These are phyloP conservation scores for Ridgeia piscesae DNA, from an alignment of 1,140 invertebrate genomes.

Conservation along the genomic window DNA sequence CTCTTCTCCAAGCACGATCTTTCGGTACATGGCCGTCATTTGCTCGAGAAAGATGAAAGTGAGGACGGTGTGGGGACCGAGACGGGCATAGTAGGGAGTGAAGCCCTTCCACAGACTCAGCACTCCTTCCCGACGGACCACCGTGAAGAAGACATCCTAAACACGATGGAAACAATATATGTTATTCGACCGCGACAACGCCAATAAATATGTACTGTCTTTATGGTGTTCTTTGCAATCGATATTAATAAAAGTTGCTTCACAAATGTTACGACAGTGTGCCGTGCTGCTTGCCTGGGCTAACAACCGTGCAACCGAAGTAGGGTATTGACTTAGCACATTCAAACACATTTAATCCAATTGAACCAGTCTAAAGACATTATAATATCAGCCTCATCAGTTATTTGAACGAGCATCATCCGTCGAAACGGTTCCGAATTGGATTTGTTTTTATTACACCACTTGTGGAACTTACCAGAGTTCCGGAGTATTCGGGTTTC, in stretches of 20 bases:
- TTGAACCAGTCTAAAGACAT: no score
- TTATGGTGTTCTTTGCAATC: not conserved
- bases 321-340: no score
- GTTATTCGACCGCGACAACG: not conserved
- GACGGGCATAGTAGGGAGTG: no score
- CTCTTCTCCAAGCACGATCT: not conserved
- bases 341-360: no score
- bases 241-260: not conserved
- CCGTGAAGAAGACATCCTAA: conserved; percentile 78
- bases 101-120: conserved; percentile 99
- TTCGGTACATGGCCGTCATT: conserved; percentile 65
- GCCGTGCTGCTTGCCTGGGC: not conserved
- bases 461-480: conserved; percentile 61
- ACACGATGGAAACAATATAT: conserved; percentile 19
- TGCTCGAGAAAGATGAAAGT: conserved; percentile 99
- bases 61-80: conserved; percentile 96
- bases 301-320: no score
- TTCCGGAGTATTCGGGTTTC: conserved; percentile 89
- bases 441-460: not conserved
- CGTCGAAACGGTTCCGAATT: not conserved
- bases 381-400: no score
- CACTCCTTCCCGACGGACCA: conserved; percentile 87
- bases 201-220: not conserved
- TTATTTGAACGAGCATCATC: no score
- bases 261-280: not conserved